Evolutionary conservation across 2,797 vertebrate genomes (phyloP).

Genomic region (Alfaro cultratus): DNA sequence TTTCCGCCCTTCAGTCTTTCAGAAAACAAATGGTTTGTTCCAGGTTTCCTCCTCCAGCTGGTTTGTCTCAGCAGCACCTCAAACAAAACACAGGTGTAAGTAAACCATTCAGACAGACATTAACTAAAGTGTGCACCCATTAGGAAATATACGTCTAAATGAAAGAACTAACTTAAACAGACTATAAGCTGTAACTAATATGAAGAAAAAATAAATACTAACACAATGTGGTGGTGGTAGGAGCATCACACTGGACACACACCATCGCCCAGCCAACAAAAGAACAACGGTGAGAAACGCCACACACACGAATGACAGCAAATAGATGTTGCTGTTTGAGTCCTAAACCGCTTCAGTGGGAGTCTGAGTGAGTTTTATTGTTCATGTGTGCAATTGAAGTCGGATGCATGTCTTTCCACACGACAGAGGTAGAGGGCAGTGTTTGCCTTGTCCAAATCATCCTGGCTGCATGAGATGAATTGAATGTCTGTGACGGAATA

Average conservation of each 20-base stretch:
- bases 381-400: not conserved
- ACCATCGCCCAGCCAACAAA: constrained; percentile 34
- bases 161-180: too few relatives aligned
- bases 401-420: constrained; percentile 36
- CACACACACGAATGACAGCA: constrained; percentile 14
- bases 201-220: too few relatives aligned
- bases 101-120: too few relatives aligned
- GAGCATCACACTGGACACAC: constrained; percentile 32
- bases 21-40: too few relatives aligned
- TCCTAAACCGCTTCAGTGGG: constrained; percentile 5
- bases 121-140: too few relatives aligned
- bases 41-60: too few relatives aligned
- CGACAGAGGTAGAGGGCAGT: constrained; percentile 74
- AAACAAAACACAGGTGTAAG: too few relatives aligned
- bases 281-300: constrained; percentile 20
- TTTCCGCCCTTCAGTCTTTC: too few relatives aligned
- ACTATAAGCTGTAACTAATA: too few relatives aligned
- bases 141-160: too few relatives aligned
- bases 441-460: constrained; percentile 58
- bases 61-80: too few relatives aligned
- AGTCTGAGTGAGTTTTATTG: not conserved
- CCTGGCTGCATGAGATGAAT: not conserved
- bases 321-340: constrained; percentile 13
- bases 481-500: not conserved
- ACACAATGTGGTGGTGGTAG: too few relatives aligned